Conservation (phyloP, 1,140 invertebrate genomes). For the Drosophila rhopaloa region DNA sequence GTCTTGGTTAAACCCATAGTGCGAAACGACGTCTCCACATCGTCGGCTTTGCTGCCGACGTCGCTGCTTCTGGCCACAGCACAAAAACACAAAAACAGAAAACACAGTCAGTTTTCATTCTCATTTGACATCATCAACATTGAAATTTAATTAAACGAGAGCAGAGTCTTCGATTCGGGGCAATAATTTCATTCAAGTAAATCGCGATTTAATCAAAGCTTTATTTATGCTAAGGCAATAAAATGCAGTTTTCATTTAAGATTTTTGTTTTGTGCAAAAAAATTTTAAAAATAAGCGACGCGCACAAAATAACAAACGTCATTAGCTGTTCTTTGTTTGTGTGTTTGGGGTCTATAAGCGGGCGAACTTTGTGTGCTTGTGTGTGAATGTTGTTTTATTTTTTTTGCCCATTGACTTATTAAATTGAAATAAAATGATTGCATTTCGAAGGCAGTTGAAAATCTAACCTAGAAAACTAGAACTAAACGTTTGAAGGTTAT, state of each 20-base stretch:
- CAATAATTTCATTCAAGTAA: constrained; percentile 58
- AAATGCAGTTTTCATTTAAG: constrained; percentile 63
- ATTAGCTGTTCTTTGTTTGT: constrained; percentile 71
- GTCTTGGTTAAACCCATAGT: constrained; percentile 24
- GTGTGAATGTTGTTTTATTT: constrained; percentile 18
- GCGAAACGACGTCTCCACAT: constrained; percentile 43
- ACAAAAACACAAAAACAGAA: constrained; percentile 70
- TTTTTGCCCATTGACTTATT: constrained; percentile 9
- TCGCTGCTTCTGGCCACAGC: constrained; percentile 54
- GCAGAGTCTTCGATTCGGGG: constrained; percentile 46
- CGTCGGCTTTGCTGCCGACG: constrained; percentile 41
- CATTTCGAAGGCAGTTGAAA: constrained; percentile 30
- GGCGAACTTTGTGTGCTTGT: constrained; percentile 6
- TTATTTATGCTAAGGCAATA: constrained; percentile 54
- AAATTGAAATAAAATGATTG: constrained; percentile 28
- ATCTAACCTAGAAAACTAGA: constrained; percentile 67
- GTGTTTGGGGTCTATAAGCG: constrained; percentile 20
- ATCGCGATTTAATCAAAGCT: constrained; percentile 39
- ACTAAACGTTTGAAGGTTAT: constrained; percentile 72
- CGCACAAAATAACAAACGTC: constrained; percentile 80
- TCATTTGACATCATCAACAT: constrained; percentile 83
- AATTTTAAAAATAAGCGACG: constrained; percentile 48
- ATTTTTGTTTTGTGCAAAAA: constrained; percentile 36
- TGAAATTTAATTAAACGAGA: constrained; percentile 82
- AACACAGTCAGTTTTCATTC: constrained; percentile 81